Percentiles rank a stretch among this genome's conserved stretches.
phyloP scores from a whole-genome alignment of 2,888 invertebrate genomes.

The Steinernema hermaphroditum region DNA sequence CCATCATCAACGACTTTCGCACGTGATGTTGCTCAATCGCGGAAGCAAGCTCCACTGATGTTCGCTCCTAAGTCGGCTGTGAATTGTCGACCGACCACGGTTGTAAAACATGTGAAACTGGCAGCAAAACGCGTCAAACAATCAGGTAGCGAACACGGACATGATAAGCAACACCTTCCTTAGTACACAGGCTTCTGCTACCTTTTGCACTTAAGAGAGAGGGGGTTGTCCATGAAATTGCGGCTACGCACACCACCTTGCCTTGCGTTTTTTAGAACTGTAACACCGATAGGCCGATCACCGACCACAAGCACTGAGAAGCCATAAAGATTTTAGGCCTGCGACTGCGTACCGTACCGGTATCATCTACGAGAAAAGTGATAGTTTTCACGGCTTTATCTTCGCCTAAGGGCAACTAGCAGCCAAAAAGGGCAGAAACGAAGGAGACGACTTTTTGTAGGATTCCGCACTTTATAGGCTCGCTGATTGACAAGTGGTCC shows the following conservation, averaged over 20 bases:
- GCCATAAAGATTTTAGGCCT: background rate
- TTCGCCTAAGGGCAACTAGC: background rate
- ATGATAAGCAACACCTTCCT: slow-evolving; percentile 2
- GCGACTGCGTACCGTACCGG: background rate
- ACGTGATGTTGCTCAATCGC: background rate
- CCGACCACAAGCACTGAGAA: background rate
- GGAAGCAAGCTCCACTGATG: background rate
- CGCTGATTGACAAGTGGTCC: slow-evolving; percentile 1
- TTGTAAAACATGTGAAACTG: slow-evolving; percentile 14
- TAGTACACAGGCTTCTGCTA: background rate
- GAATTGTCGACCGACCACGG: background rate
- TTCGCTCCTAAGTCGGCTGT: background rate
- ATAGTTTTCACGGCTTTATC: slow-evolving; percentile 2
- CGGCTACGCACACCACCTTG: background rate
- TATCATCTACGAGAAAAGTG: background rate
- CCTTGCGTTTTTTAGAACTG: background rate
- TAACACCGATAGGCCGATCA: background rate
- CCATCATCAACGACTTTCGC: no score
- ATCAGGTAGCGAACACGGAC: background rate
- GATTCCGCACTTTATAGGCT: background rate
- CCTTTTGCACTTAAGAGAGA: background rate
- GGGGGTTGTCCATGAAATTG: background rate
- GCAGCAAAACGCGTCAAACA: slow-evolving; percentile 25
- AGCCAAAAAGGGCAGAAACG: background rate
- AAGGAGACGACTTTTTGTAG: slow-evolving; percentile 16